These are phyloP conservation scores for Progne subis DNA, from an alignment of 2,113 vertebrate genomes.

Conservation along the genomic window DNA sequence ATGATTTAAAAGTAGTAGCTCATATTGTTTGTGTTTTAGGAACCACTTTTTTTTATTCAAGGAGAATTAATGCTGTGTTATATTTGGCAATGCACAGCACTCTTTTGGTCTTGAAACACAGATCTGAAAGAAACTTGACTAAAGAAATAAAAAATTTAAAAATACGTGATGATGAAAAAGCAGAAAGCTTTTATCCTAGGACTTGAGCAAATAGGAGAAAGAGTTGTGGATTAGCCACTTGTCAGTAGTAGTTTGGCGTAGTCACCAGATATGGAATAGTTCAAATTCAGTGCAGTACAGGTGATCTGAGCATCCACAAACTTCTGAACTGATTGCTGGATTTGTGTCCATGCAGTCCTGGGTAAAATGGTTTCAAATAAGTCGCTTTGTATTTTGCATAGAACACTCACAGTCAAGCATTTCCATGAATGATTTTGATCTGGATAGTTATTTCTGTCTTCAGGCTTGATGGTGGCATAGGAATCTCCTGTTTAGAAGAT, in stretches of 20 bases:
- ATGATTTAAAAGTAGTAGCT: slow-evolving; percentile 10
- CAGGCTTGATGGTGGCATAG: not conserved
- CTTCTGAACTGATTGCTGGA: not conserved
- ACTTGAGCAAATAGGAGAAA: not conserved
- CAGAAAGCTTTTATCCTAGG: not conserved
- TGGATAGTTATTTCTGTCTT: not conserved
- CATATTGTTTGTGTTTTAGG: not conserved
- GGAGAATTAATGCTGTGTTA: not conserved
- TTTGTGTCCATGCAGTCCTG: not conserved
- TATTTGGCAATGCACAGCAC: not conserved
- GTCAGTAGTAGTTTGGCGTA: not conserved
- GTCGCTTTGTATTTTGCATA: not conserved
- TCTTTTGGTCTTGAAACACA: not conserved
- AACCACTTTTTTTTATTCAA: not conserved
- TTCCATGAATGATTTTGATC: not conserved
- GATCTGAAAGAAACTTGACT: not conserved
- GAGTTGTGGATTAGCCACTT: not conserved
- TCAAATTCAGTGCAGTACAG: not conserved
- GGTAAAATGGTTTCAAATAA: not conserved
- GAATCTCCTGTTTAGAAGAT: not conserved
- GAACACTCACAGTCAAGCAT: not conserved
- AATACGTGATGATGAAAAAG: not conserved
- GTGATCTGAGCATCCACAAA: not conserved
- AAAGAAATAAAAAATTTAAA: not conserved
- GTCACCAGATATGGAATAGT: not conserved